phyloP scores from a whole-genome alignment of 2,113 vertebrate species.

The Sorex araneus region DNA sequence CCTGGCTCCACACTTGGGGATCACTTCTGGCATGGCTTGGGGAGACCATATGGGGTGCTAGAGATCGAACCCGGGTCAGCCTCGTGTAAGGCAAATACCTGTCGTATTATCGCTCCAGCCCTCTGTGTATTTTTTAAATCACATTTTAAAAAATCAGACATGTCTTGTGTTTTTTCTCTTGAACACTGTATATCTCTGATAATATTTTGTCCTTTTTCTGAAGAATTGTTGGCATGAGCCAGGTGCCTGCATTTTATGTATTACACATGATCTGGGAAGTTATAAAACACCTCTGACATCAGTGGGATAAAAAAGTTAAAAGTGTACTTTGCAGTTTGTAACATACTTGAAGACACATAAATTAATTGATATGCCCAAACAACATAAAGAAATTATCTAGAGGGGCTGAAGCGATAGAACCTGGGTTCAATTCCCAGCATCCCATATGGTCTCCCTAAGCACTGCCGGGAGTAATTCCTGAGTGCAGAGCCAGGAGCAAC shows the following conservation, averaged over 20 bases:
- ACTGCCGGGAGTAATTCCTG: too few relatives aligned
- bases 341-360: conserved; percentile 53
- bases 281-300: conserved; percentile 39
- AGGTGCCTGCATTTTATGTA: conserved; percentile 15
- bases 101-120: background rate
- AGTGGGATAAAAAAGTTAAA: conserved; percentile 38
- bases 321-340: conserved; percentile 45
- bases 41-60: too few relatives aligned
- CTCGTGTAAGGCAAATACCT: too few relatives aligned
- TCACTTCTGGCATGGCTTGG: too few relatives aligned
- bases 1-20: too few relatives aligned
- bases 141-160: too few relatives aligned
- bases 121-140: background rate
- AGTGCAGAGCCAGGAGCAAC: too few relatives aligned
- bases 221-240: conserved; percentile 21
- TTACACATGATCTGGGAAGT: conserved; percentile 22
- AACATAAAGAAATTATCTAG: conserved; percentile 53
- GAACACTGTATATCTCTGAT: background rate
- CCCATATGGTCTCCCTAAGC: too few relatives aligned
- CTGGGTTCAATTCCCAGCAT: too few relatives aligned
- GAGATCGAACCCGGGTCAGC: too few relatives aligned
- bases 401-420: too few relatives aligned
- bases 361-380: background rate
- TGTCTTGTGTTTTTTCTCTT: background rate
- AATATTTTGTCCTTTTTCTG: background rate